phyloP scores from a whole-genome alignment of 2,113 vertebrate species.

The Spilogale gracilis region DNA sequence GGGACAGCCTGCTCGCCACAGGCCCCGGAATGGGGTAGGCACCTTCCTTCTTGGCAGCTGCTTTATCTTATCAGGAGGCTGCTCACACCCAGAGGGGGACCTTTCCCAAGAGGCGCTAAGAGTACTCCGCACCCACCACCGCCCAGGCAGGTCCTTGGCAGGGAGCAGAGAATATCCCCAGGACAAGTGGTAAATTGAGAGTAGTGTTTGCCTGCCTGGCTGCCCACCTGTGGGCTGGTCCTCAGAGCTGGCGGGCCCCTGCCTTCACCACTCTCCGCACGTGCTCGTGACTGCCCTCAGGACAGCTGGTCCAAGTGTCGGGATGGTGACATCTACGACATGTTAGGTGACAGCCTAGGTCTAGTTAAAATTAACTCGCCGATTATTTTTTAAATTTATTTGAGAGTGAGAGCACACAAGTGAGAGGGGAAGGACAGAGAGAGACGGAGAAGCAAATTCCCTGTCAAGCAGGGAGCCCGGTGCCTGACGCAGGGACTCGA shows the following conservation, averaged over 20 bases:
- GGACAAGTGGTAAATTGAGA: neutral
- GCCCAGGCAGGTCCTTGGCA: no score
- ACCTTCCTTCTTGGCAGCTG: neutral
- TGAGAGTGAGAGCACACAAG: neutral
- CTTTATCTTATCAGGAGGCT: neutral
- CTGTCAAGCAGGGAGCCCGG: neutral
- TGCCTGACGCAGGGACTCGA: neutral
- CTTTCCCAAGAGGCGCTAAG: neutral
- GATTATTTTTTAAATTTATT: neutral
- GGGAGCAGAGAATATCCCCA: no score
- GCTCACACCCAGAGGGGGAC: neutral
- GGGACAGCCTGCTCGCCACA: neutral
- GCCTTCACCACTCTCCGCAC: accelerated
- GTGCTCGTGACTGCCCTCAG: no score
- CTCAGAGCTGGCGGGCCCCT: neutral
- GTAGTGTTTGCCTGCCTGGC: neutral
- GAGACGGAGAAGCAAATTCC: neutral
- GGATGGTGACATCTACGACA: neutral
- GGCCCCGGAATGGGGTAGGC: neutral
- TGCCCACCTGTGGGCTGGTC: neutral
- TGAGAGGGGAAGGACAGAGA: neutral
- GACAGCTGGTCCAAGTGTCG: accelerated
- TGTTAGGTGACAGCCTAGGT: neutral
- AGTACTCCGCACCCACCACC: neutral
- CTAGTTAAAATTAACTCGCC: neutral